These are phyloP conservation scores for Silvanus unidentatus DNA, from an alignment of 2,888 invertebrate species.

Conservation along the genomic window DNA sequence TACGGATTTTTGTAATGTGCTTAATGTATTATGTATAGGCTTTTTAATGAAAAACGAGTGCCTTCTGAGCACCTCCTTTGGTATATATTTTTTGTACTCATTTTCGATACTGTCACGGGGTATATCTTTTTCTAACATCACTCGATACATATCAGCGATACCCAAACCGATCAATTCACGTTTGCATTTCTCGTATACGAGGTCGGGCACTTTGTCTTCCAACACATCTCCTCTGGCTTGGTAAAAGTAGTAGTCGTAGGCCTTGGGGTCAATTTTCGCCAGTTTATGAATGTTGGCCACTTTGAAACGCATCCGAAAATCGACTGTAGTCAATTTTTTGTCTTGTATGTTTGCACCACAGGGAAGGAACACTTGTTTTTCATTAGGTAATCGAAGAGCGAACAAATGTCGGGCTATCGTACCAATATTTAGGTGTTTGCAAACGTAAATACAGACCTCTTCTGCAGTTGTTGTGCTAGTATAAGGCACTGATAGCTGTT, in stretches of 20 bases:
- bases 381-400: slow-evolving; percentile 61
- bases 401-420: slow-evolving; percentile 74
- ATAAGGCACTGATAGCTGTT: slow-evolving; percentile 20
- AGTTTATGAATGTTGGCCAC: slow-evolving; percentile 58
- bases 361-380: slow-evolving; percentile 64
- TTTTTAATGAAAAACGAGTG: slow-evolving; percentile 72
- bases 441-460: slow-evolving; percentile 64
- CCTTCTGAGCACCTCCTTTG: slow-evolving; percentile 67
- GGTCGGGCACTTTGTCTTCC: slow-evolving; percentile 71
- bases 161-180: slow-evolving; percentile 77
- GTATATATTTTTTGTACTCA: slow-evolving; percentile 78
- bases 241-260: slow-evolving; percentile 81
- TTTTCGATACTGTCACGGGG: slow-evolving; percentile 63
- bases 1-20: slow-evolving; percentile 52
- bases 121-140: slow-evolving; percentile 69
- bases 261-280: slow-evolving; percentile 62
- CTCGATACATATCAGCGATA: slow-evolving; percentile 81
- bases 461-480: slow-evolving; percentile 53
- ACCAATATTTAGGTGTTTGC: slow-evolving; percentile 66
- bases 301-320: slow-evolving; percentile 77
- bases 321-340: slow-evolving; percentile 53
- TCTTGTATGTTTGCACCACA: slow-evolving; percentile 52
- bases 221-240: slow-evolving; percentile 79
- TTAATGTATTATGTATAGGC: slow-evolving; percentile 63
- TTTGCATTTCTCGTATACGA: slow-evolving; percentile 70